Base-by-base conservation (phyloP, 2,797 vertebrate genomes). In the Argentina silus region DNA sequence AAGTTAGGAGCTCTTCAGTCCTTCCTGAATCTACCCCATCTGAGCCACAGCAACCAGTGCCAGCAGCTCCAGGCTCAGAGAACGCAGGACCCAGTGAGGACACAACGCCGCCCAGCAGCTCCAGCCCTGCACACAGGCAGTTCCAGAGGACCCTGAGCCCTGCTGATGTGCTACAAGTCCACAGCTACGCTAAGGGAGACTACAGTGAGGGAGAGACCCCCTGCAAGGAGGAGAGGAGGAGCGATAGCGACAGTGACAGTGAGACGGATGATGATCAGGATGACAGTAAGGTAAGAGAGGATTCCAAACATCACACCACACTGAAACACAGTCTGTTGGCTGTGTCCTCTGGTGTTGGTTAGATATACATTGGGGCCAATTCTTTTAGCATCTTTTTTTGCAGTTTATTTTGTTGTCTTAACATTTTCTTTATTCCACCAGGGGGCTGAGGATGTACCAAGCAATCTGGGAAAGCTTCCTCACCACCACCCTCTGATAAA, bases 401-500 rank as follows among this genome's bases (percentile, higher is more conserved):
- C 9, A 55, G 14, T 43, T n/a, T 3, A 19, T 67, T 3, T 2
- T 56, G 23, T 73, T 56, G 21, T 73, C 27, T 36, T 19, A 51
- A 8, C 1, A 15, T 36, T 36, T 36, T 8, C n/a, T 23, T 84
- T 17, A 42, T 10, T 74, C 81, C 86, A 79, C 15, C 89, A 97
- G 96, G 87, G 85, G 78, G 90, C 90, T 63, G 90, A 90, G 61
- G 92, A 61, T 47, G 80, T 89, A 53, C 94, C 94, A 74, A 94
- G 92, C 60, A 94, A 95, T 12, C 94, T 97, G 0, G 96, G 95
- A 3, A 96, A 96, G 86, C 95, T 98, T 5, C 96, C 97, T 0
- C 94, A 95, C n/a, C 96, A 97, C 78, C 96, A 98, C 78, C 97
- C 96, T 0, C 94, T 98, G 3, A 89, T 98, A 57, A 97, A 97